Base-by-base conservation (phyloP, 2,888 invertebrate genomes). In the Machimus rusticus region DNA sequence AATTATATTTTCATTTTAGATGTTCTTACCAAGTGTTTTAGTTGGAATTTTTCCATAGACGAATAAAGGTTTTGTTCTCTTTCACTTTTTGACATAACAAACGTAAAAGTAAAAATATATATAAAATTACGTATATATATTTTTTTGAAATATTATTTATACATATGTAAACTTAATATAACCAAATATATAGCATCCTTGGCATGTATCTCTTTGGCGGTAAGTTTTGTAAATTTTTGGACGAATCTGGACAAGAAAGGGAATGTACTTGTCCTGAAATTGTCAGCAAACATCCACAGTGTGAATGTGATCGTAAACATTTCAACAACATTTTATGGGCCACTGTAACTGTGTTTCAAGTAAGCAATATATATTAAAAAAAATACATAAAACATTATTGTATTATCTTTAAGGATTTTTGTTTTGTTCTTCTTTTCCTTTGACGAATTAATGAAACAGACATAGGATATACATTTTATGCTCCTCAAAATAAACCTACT, bases 141-240 rank as follows among this genome's bases (percentile, higher is more conserved):
- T 82, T 82, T 82, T 82, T 82, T 57, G 51, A 82, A 28, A 86
- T 77, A 88, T 87, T 87, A 89, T 89, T 89, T 89, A 66, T 66
- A 89, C 89, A 90, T 89, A 89, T 89, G 89, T 89, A 89, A 89
- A 89, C 85, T 74, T 86, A 87, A 86, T 81, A 87, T 81, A 88
- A 87, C 89, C 91, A 90, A 90, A 91, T 91, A 92, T 91, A 91
- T 97, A 99, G 99, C 96, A 98, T 98, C 94, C 97, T 99, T 95
- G 99, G 99, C 95, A 99, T 98, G 98, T 98, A 98, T 95, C 97
- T 99, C 94, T 99, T 99, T 95, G 98, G 98, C 94, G 98, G 98
- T 96, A 98, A 98, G 96, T 98, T 99, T 97, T 98, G 98, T 97
- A 98, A 97, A 96, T 97, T 96, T 95, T 95, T 96, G 94, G 97